These are phyloP conservation scores for Eilema depressum DNA, from an alignment of 2,888 invertebrate genomes.

Conservation along the genomic window DNA sequence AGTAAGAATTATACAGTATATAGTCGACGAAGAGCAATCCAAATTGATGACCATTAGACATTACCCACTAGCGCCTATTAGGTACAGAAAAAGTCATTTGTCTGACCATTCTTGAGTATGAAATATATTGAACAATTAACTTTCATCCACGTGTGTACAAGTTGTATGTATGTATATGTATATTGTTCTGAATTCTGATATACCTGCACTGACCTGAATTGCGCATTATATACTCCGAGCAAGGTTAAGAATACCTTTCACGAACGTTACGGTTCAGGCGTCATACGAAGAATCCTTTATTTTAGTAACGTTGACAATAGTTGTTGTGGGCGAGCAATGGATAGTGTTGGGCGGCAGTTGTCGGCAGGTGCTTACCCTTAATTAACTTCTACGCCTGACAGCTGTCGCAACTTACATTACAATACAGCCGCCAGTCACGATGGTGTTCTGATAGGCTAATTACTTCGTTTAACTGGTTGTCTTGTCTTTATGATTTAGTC, in stretches of 20 bases:
- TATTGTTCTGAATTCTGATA: background rate
- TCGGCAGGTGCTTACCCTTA: constrained; percentile 56
- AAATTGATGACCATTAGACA: background rate
- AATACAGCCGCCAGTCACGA: constrained; percentile 52
- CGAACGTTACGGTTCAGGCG: constrained; percentile 51
- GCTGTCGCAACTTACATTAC: constrained; percentile 62
- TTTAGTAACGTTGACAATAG: constrained; percentile 44
- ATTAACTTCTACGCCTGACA: constrained; percentile 39
- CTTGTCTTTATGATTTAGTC: constrained; percentile 39
- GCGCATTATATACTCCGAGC: constrained; percentile 59
- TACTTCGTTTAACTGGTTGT: constrained; percentile 45
- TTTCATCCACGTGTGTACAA: constrained; percentile 57
- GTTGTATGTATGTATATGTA: constrained; percentile 4
- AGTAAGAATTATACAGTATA: constrained; percentile 4
- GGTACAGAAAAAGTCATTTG: background rate
- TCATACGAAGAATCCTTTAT: constrained; percentile 51
- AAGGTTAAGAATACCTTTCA: constrained; percentile 70
- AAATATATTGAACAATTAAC: constrained; percentile 35
- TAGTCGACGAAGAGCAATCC: background rate
- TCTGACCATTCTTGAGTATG: background rate
- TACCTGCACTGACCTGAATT: constrained; percentile 67
- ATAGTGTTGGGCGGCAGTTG: constrained; percentile 34
- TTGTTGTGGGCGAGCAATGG: constrained; percentile 53
- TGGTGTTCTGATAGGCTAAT: constrained; percentile 50
- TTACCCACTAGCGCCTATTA: constrained; percentile 3